Conservation (phyloP, 2,888 invertebrate genomes). For the Plutella xylostella region DNA sequence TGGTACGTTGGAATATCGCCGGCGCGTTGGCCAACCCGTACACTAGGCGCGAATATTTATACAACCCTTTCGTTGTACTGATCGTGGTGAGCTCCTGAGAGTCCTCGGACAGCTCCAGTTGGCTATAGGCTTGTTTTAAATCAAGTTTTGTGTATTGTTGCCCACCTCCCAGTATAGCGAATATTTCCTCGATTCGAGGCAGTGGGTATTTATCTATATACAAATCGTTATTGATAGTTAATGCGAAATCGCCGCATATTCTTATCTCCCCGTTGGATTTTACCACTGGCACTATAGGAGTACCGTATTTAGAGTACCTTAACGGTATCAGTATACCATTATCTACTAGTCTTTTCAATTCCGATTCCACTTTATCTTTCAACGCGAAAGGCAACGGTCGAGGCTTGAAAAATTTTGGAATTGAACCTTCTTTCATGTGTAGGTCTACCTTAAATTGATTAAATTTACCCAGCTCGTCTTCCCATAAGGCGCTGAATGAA, state of each 20-base stretch:
- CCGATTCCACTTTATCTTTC: neutral
- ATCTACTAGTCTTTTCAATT: neutral
- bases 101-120: neutral
- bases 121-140: neutral
- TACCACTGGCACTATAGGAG: conserved; percentile 14
- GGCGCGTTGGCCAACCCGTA: neutral
- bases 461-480: neutral
- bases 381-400: neutral
- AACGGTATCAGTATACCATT: neutral
- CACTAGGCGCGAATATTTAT: neutral
- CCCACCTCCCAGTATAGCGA: neutral
- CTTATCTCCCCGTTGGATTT: conserved; percentile 6
- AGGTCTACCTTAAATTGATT: neutral
- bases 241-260: neutral
- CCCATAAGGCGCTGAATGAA: neutral
- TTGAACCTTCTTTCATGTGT: neutral
- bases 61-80: neutral
- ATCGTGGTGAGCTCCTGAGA: neutral
- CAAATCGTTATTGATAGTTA: neutral
- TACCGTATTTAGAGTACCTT: neutral
- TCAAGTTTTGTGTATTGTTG: neutral
- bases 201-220: neutral
- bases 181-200: neutral
- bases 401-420: neutral
- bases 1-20: neutral